These are phyloP conservation scores for Dinomys branickii DNA, from an alignment of 2,113 vertebrate genomes.

Conservation along the genomic window DNA sequence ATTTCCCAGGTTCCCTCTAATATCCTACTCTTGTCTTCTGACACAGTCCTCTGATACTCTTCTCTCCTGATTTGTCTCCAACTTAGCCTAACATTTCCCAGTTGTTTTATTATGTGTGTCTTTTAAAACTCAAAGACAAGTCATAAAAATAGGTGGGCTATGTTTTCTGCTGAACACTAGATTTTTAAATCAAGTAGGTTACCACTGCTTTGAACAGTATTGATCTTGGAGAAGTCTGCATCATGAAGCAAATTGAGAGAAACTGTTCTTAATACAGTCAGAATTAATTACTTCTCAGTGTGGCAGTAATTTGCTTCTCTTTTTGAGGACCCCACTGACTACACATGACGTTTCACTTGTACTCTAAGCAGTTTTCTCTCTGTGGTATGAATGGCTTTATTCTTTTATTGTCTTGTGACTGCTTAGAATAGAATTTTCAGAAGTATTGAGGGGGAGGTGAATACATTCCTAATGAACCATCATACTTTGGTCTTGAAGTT, in stretches of 20 bases:
- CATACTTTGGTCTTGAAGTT: not conserved
- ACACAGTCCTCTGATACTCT: no score
- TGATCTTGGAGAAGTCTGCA: not conserved
- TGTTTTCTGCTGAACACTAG: not conserved
- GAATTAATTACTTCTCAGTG: constrained; percentile 2
- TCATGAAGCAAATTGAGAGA: not conserved
- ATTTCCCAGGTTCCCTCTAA: not conserved
- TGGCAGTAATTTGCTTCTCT: not conserved
- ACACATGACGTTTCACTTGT: not conserved
- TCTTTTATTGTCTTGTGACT: not conserved
- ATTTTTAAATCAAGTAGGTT: not conserved
- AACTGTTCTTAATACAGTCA: not conserved
- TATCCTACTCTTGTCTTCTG: not conserved
- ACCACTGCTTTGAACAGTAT: not conserved
- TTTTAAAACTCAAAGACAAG: constrained; percentile 21
- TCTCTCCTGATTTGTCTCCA: not conserved
- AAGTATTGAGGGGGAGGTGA: not conserved
- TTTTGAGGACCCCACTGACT: not conserved
- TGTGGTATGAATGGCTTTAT: not conserved
- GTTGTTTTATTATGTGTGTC: not conserved
- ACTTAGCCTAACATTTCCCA: not conserved
- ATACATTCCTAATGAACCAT: not conserved
- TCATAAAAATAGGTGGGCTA: not conserved
- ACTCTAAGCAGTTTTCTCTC: not conserved
- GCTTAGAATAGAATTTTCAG: not conserved